Percentiles rank a stretch among this genome's conserved stretches.
These are phyloP conservation scores for Gadopsis bispinosus DNA, from an alignment of 2,797 vertebrate species.

Conservation along the genomic window DNA sequence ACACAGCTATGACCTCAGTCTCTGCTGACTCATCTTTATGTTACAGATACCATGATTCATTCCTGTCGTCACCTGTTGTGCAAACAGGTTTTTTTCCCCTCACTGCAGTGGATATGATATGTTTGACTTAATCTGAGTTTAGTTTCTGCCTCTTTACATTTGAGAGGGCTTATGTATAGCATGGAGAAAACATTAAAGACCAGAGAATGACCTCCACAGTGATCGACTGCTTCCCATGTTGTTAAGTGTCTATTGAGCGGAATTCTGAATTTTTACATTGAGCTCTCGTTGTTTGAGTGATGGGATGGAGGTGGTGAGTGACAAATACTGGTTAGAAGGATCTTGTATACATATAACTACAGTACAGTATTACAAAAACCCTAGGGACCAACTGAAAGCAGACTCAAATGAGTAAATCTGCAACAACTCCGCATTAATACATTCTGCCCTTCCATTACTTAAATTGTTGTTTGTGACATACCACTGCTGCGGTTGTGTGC, in stretches of 20 bases:
- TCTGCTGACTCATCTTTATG: constrained; percentile 55
- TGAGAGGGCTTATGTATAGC: not conserved
- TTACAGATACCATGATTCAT: constrained; percentile 42
- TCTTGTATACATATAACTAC: constrained; percentile 1
- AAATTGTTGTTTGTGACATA: not conserved
- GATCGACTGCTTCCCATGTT: constrained; percentile 25
- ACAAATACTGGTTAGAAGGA: constrained; percentile 1
- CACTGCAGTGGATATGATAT: not conserved
- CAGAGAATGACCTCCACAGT: constrained; percentile 27
- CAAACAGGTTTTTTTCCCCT: constrained; percentile 21
- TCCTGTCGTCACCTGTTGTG: constrained; percentile 41
- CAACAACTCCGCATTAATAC: not conserved
- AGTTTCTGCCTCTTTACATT: constrained; percentile 28
- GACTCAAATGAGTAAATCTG: constrained; percentile 10
- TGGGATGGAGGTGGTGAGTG: not conserved
- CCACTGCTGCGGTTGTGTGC: not conserved
- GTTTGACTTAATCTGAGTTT: not conserved
- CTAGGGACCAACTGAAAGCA: constrained; percentile 9
- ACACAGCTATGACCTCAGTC: constrained; percentile 39
- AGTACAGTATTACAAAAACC: constrained; percentile 2
- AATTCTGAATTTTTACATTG: constrained; percentile 38
- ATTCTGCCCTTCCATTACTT: not conserved
- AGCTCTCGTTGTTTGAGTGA: constrained; percentile 46
- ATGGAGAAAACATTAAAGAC: constrained; percentile 8
- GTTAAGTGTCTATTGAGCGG: constrained; percentile 36